Conservation (phyloP, 2,113 vertebrate species). For the Porphyrio hochstetteri region DNA sequence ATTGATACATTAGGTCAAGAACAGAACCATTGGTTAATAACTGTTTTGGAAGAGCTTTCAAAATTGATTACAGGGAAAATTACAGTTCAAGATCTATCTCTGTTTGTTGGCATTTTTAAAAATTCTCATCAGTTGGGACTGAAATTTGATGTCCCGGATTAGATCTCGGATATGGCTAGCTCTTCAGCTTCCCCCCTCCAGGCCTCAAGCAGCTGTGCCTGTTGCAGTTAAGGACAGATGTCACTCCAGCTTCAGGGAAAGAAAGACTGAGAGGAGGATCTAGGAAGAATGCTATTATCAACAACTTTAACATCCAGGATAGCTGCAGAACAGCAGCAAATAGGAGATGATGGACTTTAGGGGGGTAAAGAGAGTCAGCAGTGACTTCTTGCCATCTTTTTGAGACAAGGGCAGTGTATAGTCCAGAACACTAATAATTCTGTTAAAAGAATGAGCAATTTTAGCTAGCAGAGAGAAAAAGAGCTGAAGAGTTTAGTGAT, state of each 20-base stretch:
- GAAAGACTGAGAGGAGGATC: not conserved
- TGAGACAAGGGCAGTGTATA: not conserved
- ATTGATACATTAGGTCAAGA: not conserved
- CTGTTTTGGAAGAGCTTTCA: not conserved
- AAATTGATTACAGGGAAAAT: not conserved
- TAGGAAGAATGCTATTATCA: not conserved
- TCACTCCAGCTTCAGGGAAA: not conserved
- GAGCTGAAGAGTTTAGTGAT: not conserved
- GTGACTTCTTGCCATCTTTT: not conserved
- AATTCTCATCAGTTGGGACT: not conserved
- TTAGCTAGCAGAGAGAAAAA: not conserved
- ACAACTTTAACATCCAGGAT: not conserved
- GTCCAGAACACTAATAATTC: not conserved
- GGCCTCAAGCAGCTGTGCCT: not conserved
- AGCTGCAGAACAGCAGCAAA: not conserved
- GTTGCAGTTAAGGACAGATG: not conserved
- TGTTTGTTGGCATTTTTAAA: not conserved
- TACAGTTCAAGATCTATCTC: not conserved
- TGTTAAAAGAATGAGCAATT: not conserved
- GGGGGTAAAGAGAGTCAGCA: accelerated
- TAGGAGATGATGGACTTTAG: not conserved
- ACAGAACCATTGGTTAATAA: not conserved
- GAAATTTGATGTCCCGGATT: not conserved
- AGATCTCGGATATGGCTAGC: not conserved
- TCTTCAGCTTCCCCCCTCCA: not conserved